phyloP scores from a whole-genome alignment of 2,888 invertebrate species.

The Drosophila macrospina region DNA sequence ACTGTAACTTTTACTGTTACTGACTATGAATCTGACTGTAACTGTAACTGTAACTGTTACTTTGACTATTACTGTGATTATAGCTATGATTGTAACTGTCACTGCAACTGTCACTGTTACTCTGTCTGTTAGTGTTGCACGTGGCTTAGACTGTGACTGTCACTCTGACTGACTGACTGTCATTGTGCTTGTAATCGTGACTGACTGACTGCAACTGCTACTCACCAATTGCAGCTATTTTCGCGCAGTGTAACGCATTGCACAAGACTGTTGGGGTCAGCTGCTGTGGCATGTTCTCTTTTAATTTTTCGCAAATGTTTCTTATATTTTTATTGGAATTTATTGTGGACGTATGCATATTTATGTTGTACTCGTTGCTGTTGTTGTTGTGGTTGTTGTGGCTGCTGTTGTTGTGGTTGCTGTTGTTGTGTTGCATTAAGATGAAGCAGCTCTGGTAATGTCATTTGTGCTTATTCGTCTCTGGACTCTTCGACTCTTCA shows the following conservation, averaged over 20 bases:
- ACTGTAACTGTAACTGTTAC: too few relatives aligned
- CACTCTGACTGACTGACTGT: too few relatives aligned
- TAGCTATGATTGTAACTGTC: too few relatives aligned
- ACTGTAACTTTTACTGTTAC: too few relatives aligned
- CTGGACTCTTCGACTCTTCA: neutral
- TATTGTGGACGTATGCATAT: slow-evolving; percentile 59
- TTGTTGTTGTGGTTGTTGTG: slow-evolving; percentile 3
- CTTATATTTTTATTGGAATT: slow-evolving; percentile 69
- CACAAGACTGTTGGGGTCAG: slow-evolving; percentile 26
- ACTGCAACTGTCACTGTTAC: too few relatives aligned
- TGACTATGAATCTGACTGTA: too few relatives aligned
- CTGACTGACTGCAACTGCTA: too few relatives aligned
- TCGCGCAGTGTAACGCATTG: slow-evolving; percentile 30
- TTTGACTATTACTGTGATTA: too few relatives aligned
- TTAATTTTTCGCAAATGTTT: slow-evolving; percentile 36
- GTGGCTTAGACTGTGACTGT: too few relatives aligned
- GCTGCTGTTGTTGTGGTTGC: slow-evolving; percentile 8
- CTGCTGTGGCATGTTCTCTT: slow-evolving; percentile 38
- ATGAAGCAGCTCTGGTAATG: slow-evolving; percentile 65
- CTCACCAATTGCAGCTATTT: neutral
- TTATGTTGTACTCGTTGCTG: slow-evolving; percentile 39
- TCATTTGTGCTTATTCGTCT: slow-evolving; percentile 53
- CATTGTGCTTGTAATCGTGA: too few relatives aligned
- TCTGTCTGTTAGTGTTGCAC: too few relatives aligned
- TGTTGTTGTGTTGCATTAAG: slow-evolving; percentile 41